Percentiles rank a stretch among this genome's conserved stretches.
Evolutionary conservation across 2,888 invertebrate species (phyloP).

Genomic region (Zhengitettix transpicula): DNA sequence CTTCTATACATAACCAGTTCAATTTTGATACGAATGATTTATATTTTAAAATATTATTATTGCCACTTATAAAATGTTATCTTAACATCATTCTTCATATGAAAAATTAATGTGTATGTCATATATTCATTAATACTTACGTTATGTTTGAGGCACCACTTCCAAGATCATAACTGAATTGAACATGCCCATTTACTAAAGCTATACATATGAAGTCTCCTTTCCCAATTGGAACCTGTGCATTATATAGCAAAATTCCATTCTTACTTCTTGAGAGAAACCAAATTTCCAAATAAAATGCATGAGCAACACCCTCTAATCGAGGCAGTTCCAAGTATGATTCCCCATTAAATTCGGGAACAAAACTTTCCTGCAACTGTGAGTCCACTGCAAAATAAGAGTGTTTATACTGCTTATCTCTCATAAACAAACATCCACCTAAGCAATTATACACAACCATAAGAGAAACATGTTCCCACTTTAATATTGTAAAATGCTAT

Average conservation of each 20-base stretch:
- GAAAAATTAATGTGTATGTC: too few species aligned
- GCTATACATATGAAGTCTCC: constrained; percentile 74
- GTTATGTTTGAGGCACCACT: constrained; percentile 71
- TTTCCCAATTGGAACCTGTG: constrained; percentile 53
- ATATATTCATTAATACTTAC: constrained; percentile 18
- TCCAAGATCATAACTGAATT: constrained; percentile 80
- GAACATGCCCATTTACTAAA: constrained; percentile 60
- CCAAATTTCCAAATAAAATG: constrained; percentile 69
- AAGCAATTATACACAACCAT: too few species aligned
- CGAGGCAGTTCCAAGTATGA: constrained; percentile 54
- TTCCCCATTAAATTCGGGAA: constrained; percentile 59
- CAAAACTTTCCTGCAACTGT: constrained; percentile 31
- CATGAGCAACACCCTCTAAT: constrained; percentile 52
- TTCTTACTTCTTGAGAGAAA: constrained; percentile 59
- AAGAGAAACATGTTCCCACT: too few species aligned
- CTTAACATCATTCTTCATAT: too few species aligned
- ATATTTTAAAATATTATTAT: too few species aligned
- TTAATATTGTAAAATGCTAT: too few species aligned
- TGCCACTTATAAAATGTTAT: too few species aligned
- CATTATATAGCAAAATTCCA: constrained; percentile 70
- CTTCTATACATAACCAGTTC: too few species aligned
- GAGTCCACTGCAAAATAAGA: constrained; percentile 24
- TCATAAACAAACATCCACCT: too few species aligned
- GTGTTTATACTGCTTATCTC: too few species aligned
- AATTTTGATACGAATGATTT: too few species aligned